Evolutionary conservation across 1,140 invertebrate genomes (phyloP).

Genomic region (Ooceraea biroi): DNA sequence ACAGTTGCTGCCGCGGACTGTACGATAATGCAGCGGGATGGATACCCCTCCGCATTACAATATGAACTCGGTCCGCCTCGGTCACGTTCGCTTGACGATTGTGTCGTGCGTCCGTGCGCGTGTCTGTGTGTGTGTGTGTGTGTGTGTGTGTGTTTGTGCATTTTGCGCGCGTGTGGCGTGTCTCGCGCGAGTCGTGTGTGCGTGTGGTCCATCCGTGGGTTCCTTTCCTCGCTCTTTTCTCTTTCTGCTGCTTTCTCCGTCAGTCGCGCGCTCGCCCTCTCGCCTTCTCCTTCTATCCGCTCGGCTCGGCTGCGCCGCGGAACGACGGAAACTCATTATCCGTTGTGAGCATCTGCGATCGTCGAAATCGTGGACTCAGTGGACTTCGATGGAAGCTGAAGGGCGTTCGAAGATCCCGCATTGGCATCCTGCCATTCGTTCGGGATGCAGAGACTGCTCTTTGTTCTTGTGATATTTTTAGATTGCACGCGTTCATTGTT

Average conservation of each 20-base stretch:
- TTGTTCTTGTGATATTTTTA: neutral
- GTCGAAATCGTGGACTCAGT: conserved; percentile 16
- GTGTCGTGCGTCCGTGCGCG: conserved; percentile 77
- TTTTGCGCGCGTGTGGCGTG: conserved; percentile 82
- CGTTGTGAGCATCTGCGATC: conserved; percentile 60
- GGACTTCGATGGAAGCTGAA: neutral
- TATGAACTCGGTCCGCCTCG: conserved; percentile 84
- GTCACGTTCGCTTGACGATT: conserved; percentile 84
- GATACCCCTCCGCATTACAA: conserved; percentile 84
- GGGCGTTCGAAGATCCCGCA: neutral
- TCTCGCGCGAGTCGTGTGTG: conserved; percentile 67
- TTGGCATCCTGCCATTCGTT: neutral
- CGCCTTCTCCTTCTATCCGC: conserved; percentile 38
- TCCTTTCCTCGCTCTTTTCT: conserved; percentile 68
- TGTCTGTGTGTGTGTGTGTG: conserved; percentile 81
- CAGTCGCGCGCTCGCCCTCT: conserved; percentile 30
- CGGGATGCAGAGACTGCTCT: neutral
- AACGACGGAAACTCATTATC: conserved; percentile 81
- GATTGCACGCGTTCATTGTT: neutral
- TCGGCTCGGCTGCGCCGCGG: conserved; percentile 61
- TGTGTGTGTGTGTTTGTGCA: conserved; percentile 80
- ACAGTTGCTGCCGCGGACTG: conserved; percentile 79
- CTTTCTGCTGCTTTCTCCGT: conserved; percentile 49
- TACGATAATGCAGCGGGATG: conserved; percentile 82
- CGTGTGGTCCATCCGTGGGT: conserved; percentile 83